Evolutionary conservation across 2,797 vertebrate genomes (phyloP).

Genomic region (Bovichtus variegatus): DNA sequence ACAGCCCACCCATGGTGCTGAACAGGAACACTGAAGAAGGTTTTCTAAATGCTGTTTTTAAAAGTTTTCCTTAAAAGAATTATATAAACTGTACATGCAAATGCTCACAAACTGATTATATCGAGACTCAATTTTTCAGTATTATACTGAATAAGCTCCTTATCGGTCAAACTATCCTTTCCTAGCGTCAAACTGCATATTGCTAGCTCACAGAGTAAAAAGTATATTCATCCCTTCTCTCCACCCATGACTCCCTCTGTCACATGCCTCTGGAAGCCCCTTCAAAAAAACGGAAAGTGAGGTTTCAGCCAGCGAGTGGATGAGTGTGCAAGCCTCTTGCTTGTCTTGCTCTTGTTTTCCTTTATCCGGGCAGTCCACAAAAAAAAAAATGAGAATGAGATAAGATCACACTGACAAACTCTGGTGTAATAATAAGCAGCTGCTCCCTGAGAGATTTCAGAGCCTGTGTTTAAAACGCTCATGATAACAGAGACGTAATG

Average conservation of each 20-base stretch:
- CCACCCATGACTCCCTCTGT: conserved; percentile 4
- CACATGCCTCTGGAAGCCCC: conserved; percentile 29
- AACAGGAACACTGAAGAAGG: not conserved
- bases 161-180: conserved; percentile 5
- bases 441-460: conserved; percentile 83
- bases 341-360: conserved; percentile 74
- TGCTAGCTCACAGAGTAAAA: conserved; percentile 1
- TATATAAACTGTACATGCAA: not conserved
- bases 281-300: conserved; percentile 49
- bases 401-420: conserved; percentile 84
- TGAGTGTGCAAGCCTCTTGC: conserved; percentile 53
- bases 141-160: not conserved
- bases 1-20: not conserved
- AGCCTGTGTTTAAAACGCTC: conserved; percentile 78
- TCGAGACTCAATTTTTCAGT: not conserved
- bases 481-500: conserved; percentile 76
- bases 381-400: conserved; percentile 81
- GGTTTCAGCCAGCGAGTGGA: conserved; percentile 32
- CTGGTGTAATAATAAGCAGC: conserved; percentile 84
- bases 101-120: not conserved
- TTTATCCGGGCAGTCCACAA: conserved; percentile 66
- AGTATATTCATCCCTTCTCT: not conserved
- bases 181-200: conserved; percentile 1
- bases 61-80: not conserved
- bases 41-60: not conserved